Percentiles rank a stretch among this genome's conserved stretches.
These are phyloP conservation scores for Galendromus occidentalis DNA, from an alignment of 1,140 invertebrate species.

Conservation along the genomic window DNA sequence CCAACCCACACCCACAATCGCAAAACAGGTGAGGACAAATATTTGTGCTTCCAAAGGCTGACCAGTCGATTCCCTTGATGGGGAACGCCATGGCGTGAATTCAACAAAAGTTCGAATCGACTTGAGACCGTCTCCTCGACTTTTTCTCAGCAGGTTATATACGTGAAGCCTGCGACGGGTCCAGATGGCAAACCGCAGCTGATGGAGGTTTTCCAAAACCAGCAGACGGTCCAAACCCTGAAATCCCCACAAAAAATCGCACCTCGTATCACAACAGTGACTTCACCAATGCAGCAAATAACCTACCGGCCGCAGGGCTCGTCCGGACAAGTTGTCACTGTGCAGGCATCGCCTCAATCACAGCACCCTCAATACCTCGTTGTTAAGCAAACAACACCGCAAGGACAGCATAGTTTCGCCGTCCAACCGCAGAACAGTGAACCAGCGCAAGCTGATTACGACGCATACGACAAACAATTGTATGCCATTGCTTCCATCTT, in stretches of 20 bases:
- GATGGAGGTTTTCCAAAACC: constrained; percentile 5
- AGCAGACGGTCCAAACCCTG: background rate
- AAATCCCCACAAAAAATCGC: background rate
- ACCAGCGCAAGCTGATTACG: background rate
- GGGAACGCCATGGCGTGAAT: no score
- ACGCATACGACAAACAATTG: background rate
- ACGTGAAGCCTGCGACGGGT: background rate
- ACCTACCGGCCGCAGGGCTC: background rate
- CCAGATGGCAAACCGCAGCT: constrained; percentile 6
- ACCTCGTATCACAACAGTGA: background rate
- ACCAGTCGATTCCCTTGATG: no score
- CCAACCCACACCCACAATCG: background rate
- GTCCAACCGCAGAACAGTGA: background rate
- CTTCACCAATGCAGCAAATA: background rate
- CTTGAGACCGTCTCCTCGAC: no score
- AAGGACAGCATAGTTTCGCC: background rate
- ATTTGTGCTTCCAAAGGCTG: no score
- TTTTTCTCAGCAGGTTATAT: background rate
- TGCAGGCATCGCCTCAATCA: background rate
- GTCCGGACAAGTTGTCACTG: background rate
- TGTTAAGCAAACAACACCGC: background rate
- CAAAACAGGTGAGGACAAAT: no score
- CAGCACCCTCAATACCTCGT: background rate
- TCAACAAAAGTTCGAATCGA: no score
- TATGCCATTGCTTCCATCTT: background rate